phyloP scores from a whole-genome alignment of 2,113 vertebrate species.

The Turnix velox region DNA sequence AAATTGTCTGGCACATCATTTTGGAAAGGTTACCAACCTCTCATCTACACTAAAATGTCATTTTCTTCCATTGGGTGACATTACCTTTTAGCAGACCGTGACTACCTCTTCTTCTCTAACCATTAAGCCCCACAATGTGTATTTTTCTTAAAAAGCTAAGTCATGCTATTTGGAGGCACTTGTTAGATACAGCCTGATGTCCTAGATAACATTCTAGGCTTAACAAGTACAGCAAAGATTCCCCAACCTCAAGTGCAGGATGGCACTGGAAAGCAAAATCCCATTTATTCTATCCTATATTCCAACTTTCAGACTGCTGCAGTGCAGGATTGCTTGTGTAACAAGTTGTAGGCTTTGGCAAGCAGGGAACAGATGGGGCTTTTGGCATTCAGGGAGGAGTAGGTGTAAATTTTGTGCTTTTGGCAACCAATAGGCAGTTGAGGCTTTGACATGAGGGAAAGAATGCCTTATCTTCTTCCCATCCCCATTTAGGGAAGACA shows the following conservation, averaged over 20 bases:
- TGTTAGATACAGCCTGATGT: not conserved
- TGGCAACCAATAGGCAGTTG: conserved; percentile 50
- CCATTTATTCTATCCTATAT: not conserved
- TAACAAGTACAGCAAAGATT: not conserved
- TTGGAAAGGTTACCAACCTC: conserved; percentile 34
- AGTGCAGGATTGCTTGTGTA: conserved; percentile 34
- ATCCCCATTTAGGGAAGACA: not conserved
- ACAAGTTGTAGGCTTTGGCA: conserved; percentile 50
- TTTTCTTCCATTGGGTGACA: not conserved
- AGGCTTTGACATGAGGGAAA: conserved; percentile 45
- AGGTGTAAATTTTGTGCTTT: conserved; percentile 57
- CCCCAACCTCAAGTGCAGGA: not conserved
- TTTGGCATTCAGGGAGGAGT: conserved; percentile 49
- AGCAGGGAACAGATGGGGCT: conserved; percentile 56
- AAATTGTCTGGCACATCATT: not conserved
- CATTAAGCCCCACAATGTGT: not conserved
- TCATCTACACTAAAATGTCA: conserved; percentile 9
- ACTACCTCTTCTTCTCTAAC: not conserved
- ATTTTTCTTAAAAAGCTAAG: not conserved
- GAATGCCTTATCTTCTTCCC: conserved; percentile 8
- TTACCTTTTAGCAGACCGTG: not conserved
- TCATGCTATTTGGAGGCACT: not conserved
- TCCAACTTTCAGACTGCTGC: conserved; percentile 27
- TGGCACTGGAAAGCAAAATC: not conserved
- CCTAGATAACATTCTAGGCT: not conserved